Conservation (phyloP, 2,113 vertebrate genomes). For the Semicossyphus pulcher region DNA sequence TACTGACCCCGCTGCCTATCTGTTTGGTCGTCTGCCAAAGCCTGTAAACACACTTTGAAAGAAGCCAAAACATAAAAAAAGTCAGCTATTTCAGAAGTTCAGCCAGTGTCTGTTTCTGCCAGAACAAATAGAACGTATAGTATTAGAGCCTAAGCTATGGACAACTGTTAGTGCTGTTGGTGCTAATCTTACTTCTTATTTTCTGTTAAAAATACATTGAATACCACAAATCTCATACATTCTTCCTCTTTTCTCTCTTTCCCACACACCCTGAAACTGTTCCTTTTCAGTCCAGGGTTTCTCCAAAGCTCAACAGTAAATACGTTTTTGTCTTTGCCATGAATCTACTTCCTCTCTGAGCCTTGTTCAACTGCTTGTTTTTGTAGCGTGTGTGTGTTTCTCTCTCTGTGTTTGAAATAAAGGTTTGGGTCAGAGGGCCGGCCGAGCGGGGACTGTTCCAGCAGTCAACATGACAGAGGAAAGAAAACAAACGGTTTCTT, state of each 20-base stretch:
- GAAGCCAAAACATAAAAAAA: conserved; percentile 34
- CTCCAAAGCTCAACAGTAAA: neutral
- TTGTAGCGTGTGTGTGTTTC: neutral
- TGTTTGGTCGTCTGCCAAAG: conserved; percentile 61
- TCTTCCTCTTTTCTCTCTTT: neutral
- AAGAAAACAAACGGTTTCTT: conserved; percentile 31
- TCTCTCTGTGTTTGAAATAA: neutral
- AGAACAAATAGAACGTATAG: conserved; percentile 30
- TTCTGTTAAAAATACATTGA: conserved; percentile 4
- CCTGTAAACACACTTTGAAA: conserved; percentile 44
- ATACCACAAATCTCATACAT: neutral
- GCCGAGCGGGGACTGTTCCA: neutral
- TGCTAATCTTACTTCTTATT: neutral
- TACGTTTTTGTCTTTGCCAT: neutral
- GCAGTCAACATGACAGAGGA: conserved; percentile 14
- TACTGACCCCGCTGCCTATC: conserved; percentile 57
- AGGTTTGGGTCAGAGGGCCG: conserved; percentile 22
- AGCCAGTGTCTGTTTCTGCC: conserved; percentile 5
- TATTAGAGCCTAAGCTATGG: conserved; percentile 10
- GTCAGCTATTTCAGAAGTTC: conserved; percentile 41
- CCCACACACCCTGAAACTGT: neutral
- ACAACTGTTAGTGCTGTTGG: conserved; percentile 1
- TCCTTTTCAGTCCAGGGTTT: neutral
- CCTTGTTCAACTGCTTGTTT: neutral
- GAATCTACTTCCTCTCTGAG: neutral